Evolutionary conservation across 2,113 vertebrate genomes (phyloP).

Genomic region (Pristiophorus japonicus): DNA sequence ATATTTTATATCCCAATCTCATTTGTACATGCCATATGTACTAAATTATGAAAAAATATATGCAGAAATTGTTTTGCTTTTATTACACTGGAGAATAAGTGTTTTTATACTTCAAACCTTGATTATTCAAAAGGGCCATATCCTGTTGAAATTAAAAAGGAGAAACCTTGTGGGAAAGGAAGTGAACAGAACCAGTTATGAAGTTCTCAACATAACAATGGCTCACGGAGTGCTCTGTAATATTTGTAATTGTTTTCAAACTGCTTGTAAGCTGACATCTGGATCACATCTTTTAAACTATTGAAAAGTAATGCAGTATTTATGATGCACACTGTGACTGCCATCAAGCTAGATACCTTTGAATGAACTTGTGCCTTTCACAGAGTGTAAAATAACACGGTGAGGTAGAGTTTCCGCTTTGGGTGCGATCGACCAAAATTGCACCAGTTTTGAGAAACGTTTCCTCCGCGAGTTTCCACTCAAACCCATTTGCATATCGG

Average conservation of each 20-base stretch:
- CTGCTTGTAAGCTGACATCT: background rate
- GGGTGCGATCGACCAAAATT: too few relatives aligned
- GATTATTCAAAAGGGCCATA: background rate
- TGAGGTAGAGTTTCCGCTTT: too few relatives aligned
- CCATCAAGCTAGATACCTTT: too few relatives aligned
- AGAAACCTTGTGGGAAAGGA: background rate
- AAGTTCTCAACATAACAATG: background rate
- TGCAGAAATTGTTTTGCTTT: background rate
- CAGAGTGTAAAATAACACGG: background rate
- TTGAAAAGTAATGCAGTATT: background rate
- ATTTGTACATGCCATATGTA: slow-evolving; percentile 3
- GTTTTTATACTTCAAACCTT: background rate
- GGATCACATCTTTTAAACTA: background rate
- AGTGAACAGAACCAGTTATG: background rate
- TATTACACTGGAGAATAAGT: background rate
- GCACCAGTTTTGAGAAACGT: too few relatives aligned
- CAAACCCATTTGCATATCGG: too few relatives aligned
- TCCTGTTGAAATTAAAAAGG: background rate
- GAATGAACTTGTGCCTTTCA: too few relatives aligned
- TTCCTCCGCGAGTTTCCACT: too few relatives aligned
- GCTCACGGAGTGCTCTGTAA: background rate
- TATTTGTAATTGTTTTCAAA: background rate
- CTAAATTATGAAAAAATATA: background rate
- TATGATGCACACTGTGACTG: too few relatives aligned
- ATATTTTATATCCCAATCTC: background rate